These are phyloP conservation scores for Aramus guarauna DNA, from an alignment of 2,113 vertebrate species.

Conservation along the genomic window DNA sequence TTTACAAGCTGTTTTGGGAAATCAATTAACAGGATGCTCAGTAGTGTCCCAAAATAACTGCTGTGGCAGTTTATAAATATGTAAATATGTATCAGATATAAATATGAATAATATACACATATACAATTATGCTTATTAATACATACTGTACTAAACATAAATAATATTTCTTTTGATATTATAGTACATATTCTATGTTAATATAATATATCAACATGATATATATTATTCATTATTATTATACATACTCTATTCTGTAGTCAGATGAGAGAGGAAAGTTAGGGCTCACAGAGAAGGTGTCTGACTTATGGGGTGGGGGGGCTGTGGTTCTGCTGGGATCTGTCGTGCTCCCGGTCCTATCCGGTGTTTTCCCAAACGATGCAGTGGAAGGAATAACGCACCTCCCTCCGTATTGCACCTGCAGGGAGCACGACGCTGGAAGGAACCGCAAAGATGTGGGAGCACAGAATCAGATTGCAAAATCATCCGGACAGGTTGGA, in stretches of 20 bases:
- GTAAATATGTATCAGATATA: neutral
- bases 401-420: neutral
- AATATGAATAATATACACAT: neutral
- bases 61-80: neutral
- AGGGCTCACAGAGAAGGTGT: neutral
- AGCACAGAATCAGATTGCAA: neutral
- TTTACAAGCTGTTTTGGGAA: neutral
- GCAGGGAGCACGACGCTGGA: rapidly evolving
- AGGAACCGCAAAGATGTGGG: neutral
- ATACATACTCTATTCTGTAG: rapidly evolving
- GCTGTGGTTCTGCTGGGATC: neutral
- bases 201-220: neutral
- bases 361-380: neutral
- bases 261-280: neutral
- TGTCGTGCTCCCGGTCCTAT: neutral
- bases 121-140: neutral
- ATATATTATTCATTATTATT: neutral
- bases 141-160: neutral
- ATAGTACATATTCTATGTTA: neutral
- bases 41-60: neutral
- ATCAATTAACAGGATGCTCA: neutral
- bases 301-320: neutral
- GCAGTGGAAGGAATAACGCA: neutral
- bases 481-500: neutral
- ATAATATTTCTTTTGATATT: neutral